A percentile compares a stretch with the other conserved stretches of the same genome.
Evolutionary conservation across 2,888 invertebrate species (phyloP).

Genomic region (Polyommatus iphigenia): DNA sequence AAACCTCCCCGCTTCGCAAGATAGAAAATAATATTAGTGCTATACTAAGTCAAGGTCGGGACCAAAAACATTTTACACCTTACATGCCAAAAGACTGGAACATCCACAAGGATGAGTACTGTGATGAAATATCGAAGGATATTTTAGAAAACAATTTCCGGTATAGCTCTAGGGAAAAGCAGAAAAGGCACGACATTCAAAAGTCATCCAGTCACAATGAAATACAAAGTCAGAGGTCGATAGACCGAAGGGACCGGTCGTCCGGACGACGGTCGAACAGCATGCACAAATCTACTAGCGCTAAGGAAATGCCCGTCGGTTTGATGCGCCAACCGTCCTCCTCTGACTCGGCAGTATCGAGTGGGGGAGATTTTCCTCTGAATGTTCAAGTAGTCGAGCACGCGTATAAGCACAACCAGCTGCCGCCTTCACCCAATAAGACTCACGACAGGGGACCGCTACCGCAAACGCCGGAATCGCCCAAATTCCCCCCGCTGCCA

Average conservation of each 20-base stretch:
- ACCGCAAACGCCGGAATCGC: constrained; percentile 75
- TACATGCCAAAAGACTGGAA: constrained; percentile 80
- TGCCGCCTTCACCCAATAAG: constrained; percentile 67
- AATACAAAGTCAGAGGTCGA: constrained; percentile 77
- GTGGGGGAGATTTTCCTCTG: constrained; percentile 81
- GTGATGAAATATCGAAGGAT: constrained; percentile 76
- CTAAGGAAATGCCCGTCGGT: constrained; percentile 84
- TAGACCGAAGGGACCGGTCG: constrained; percentile 74
- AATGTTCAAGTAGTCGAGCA: constrained; percentile 85
- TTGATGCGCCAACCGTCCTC: constrained; percentile 77
- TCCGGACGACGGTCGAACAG: constrained; percentile 79
- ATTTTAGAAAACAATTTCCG: constrained; percentile 76
- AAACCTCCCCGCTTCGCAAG: constrained; percentile 84
- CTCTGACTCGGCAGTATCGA: constrained; percentile 75
- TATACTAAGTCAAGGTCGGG: constrained; percentile 81
- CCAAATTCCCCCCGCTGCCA: constrained; percentile 87
- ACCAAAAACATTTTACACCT: constrained; percentile 76
- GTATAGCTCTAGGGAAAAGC: constrained; percentile 77
- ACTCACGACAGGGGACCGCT: constrained; percentile 71
- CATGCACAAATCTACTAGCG: constrained; percentile 87
- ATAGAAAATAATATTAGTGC: constrained; percentile 87
- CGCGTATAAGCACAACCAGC: constrained; percentile 68
- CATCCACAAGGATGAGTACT: constrained; percentile 80
- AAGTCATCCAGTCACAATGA: constrained; percentile 83
- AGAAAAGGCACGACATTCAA: constrained; percentile 79